These are phyloP conservation scores for Pyralis farinalis DNA, from an alignment of 2,888 invertebrate species.

Conservation along the genomic window DNA sequence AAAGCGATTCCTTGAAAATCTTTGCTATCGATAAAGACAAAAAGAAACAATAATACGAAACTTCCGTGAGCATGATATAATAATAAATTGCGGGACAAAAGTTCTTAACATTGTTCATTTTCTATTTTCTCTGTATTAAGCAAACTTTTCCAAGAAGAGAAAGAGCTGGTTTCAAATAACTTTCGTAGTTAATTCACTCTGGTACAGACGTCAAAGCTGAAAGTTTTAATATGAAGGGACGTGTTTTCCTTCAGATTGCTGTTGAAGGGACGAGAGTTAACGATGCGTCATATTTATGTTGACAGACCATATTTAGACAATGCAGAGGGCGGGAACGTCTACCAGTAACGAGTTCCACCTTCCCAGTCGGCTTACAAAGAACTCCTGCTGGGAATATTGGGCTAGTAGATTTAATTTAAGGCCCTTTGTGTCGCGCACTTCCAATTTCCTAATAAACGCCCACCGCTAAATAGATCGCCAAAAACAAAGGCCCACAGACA, in stretches of 20 bases:
- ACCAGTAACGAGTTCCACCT: constrained; percentile 32
- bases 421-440: constrained; percentile 66
- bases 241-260: background rate
- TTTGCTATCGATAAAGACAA: constrained; percentile 19
- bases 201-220: constrained; percentile 12
- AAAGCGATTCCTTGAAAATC: constrained; percentile 13
- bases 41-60: constrained; percentile 20
- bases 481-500: constrained; percentile 52
- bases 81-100: constrained; percentile 39
- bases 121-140: constrained; percentile 29
- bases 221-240: constrained; percentile 17
- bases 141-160: constrained; percentile 27
- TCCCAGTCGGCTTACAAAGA: constrained; percentile 42
- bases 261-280: constrained; percentile 2
- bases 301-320: background rate
- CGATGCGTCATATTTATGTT: constrained; percentile 9
- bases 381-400: constrained; percentile 57
- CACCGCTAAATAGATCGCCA: constrained; percentile 45
- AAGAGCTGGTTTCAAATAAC: constrained; percentile 30
- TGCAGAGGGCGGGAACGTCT: background rate
- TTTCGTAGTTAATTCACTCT: constrained; percentile 30
- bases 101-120: constrained; percentile 34
- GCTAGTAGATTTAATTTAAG: constrained; percentile 69
- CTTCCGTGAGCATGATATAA: constrained; percentile 28
- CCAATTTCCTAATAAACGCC: constrained; percentile 65